Base-by-base conservation (phyloP, 1,140 invertebrate genomes). In the Anastrepha ludens region DNA sequence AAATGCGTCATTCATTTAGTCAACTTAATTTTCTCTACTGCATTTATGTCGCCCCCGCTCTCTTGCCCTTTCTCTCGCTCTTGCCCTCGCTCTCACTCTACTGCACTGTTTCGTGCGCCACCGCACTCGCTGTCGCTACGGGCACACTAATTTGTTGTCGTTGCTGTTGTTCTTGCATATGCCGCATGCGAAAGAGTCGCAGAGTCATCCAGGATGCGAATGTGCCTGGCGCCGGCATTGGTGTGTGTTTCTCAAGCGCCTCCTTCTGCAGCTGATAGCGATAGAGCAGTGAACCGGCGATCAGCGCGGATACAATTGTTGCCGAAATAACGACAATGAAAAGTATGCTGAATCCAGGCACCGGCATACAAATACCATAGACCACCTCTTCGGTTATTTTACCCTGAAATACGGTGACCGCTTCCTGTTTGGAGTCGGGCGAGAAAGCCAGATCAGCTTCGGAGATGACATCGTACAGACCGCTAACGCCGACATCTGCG, bases 401-500 rank as follows among this genome's bases (percentile, higher is more conserved):
- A 44, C 97, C 98, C 92, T 97, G 96, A 93, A 98, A 98, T 0
- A 97, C 96, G 9, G 97, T 97, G 0, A 97, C 97, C 0, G 97
- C 96, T 93, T 98, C 97, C 20, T 96, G 95, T 62, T 96, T 95
- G 39, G 94, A 94, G 89, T 98, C 97, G 0, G 97, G 97, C 89
- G 96, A 97, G 92, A 98, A 98, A n/a, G 97, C 97, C 39, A 98
- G 93, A 93, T 98, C 98, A 13, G 97, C 97, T 93, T 98, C 97
- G 3, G 97, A 98, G 47, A 98, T 98, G n/a, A 98, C 97, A 89
- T 98, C 97, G 93, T 97, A 98, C 62, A 97, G 95, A 2, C 97
- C 97, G 89, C 96, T 97, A 20, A 98, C 97, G 9, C 97, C 97
- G 13, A 98, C 97, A 91, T 97, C 97, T 3, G 96, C 97, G 88